Base-by-base conservation (phyloP, 2,888 invertebrate genomes). In the Rhaphigaster nebulosa region DNA sequence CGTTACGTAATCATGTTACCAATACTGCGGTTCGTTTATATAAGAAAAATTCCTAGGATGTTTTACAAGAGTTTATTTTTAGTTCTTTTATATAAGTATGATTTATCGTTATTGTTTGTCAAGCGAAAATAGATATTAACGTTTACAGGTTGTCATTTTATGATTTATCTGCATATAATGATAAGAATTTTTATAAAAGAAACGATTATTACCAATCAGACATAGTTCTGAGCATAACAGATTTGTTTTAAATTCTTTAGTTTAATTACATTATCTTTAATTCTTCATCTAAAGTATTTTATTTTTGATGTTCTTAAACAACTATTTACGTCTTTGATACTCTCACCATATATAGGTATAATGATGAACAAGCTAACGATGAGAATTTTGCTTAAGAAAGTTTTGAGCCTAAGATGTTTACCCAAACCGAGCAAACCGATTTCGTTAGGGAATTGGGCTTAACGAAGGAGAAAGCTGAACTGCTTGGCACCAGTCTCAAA, bases 381-480 rank as follows among this genome's bases (percentile, higher is more conserved):
- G 56, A 56, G 26, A n/a, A n/a, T n/a, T n/a, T n/a, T 45, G 45
- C 10, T 45, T 10, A 45, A 45, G 45, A 45, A 45, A 45, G n/a
- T 34, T 38, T 20, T 6, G 18, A 76, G 38, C 38, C 20, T 20
- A 76, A 3, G 70, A 38, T 76, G 70, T 76, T 76, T 76, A 76
- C 34, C 38, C 38, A 5, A 20, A 76, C 26, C 38, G 20, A 76
- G 70, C 70, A 38, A 34, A 76, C 20, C 70, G 34, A 76, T 76
- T 76, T 38, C 34, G 70, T 38, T 23, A 76, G 70, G 70, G 10
- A 76, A 76, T 76, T 38, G 70, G 70, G 70, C 70, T 76, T 76
- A 76, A 76, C 70, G 70, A 76, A 76, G 70, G 70, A 76, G 34
- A 76, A 76, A 76, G 70, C 70, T 38, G 70, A 70, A 70, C 34